Base-by-base conservation (phyloP, 2,888 invertebrate species). In the Entomobrya proxima region DNA sequence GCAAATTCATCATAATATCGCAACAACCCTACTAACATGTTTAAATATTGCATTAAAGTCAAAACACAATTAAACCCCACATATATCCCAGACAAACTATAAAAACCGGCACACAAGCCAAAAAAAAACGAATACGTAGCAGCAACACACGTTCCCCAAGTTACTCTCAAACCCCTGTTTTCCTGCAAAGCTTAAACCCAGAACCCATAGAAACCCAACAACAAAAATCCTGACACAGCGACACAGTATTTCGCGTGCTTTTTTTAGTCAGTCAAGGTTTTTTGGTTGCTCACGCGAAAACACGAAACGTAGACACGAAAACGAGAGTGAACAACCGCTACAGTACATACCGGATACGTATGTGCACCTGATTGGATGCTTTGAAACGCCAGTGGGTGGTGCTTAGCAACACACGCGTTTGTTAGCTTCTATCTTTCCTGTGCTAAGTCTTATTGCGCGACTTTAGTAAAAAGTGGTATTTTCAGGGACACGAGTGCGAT, bases 401-500 rank as follows among this genome's bases (percentile, higher is more conserved):
- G n/a, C 47, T 47, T 47, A 15, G 13, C 3, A 47, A n/a, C 15
- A n/a, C n/a, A n/a, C n/a, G n/a, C n/a, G n/a, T n/a, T n/a, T n/a
- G n/a, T n/a, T n/a, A n/a, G n/a, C n/a, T n/a, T n/a, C n/a, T n/a
- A n/a, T n/a, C 5, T 52, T n/a, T 6, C 18, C 9, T 52, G 6
- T 52, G 52, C 21, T n/a, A n/a, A n/a, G n/a, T n/a, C n/a, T n/a
- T n/a, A n/a, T n/a, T 50, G 75, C 32, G 75, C 35, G 75, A 55
- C 52, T 32, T 50, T 50, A 15, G 78, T 47, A 69, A 69, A 69
- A 69, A 69, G 69, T 78, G 35, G 64, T 55, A 24, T 83, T 83
- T 83, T 83, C 83, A 83, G 83, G 83, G 83, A 76, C 83, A 83
- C 75, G 81, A 87, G 86, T 84, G 32, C 86, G 58, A 76, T 84